These are phyloP conservation scores for Myanophis thanlyinensis DNA, from an alignment of 2,113 vertebrate genomes.

Conservation along the genomic window DNA sequence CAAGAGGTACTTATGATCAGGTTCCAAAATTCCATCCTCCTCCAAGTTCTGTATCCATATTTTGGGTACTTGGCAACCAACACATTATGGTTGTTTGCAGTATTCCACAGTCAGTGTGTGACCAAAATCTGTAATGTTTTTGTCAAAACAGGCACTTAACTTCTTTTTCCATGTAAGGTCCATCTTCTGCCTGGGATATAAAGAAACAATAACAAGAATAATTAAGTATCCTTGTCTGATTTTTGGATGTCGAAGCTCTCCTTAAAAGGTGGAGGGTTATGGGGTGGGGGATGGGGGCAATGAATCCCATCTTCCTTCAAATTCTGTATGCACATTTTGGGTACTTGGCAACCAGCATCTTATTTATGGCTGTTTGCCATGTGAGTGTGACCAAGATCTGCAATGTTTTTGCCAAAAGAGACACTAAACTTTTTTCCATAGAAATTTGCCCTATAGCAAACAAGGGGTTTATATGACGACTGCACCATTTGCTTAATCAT, in stretches of 20 bases:
- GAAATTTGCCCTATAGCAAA: not conserved
- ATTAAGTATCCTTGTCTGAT: too few relatives aligned
- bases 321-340: not conserved
- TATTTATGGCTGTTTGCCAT: not conserved
- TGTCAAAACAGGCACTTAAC: not conserved
- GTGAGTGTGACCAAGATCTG: not conserved
- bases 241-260: too few relatives aligned
- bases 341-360: not conserved
- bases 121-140: not conserved
- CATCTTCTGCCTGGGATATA: too few relatives aligned
- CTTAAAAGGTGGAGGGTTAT: too few relatives aligned
- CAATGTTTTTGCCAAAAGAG: not conserved
- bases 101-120: not conserved
- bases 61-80: not conserved
- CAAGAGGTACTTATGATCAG: not conserved
- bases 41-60: not conserved
- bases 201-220: too few relatives aligned
- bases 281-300: too few relatives aligned
- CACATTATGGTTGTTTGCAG: not conserved
- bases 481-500: not conserved
- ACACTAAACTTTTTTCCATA: not conserved
- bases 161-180: too few relatives aligned
- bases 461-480: not conserved
- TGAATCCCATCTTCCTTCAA: not conserved
- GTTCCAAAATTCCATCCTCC: not conserved